Evolutionary conservation across 2,113 vertebrate genomes (phyloP).

Genomic region (Taxidea taxus): DNA sequence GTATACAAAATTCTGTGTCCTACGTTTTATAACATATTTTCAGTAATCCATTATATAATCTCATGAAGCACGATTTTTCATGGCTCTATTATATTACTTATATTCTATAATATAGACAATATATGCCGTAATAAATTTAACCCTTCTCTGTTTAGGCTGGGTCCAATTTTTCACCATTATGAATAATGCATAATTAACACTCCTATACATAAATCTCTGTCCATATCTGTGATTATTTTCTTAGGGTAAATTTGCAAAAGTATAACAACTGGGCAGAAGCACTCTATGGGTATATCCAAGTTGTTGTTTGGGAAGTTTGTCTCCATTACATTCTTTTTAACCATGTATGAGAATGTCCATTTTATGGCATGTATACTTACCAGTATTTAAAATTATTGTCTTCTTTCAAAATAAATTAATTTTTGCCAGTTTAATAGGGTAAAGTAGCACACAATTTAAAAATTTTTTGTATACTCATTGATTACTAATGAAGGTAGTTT

Average conservation of each 20-base stretch:
- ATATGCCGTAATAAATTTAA: conserved; percentile 28
- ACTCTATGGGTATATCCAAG: neutral
- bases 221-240: conserved; percentile 19
- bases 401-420: conserved; percentile 36
- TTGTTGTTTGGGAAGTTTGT: neutral
- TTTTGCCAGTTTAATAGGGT: neutral
- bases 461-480: neutral
- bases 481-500: neutral
- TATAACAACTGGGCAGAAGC: neutral
- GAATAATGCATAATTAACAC: conserved; percentile 46
- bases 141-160: neutral
- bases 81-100: neutral
- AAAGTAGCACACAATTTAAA: neutral
- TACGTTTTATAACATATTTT: neutral
- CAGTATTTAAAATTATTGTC: neutral
- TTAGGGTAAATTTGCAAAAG: neutral
- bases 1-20: neutral
- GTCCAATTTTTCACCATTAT: conserved; percentile 16
- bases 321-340: neutral
- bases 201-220: conserved; percentile 10
- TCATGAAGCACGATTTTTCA: conserved; percentile 2
- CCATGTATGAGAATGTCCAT: neutral
- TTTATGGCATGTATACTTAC: neutral
- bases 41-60: neutral
- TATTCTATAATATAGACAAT: neutral